Conservation (phyloP, 2,888 invertebrate species). For the Acanthosoma haemorrhoidale region DNA sequence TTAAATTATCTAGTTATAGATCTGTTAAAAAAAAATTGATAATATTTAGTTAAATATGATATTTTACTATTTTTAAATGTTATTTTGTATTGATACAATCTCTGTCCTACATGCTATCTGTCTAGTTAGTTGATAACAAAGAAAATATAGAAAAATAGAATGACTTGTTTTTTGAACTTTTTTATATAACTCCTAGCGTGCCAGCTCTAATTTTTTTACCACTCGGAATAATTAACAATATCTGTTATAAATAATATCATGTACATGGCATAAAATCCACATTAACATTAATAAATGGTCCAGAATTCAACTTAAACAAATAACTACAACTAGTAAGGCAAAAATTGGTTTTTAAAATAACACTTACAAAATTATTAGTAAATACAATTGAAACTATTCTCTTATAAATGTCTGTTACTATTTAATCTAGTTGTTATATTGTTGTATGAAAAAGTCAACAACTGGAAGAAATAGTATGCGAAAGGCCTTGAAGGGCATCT, state of each 20-base stretch:
- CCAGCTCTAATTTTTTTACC: too few species aligned
- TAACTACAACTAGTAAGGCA: constrained; percentile 8
- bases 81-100: too few species aligned
- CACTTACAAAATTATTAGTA: not conserved
- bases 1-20: too few species aligned
- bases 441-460: not conserved
- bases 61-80: too few species aligned
- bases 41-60: too few species aligned
- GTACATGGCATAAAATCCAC: not conserved
- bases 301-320: not conserved
- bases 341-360: constrained; percentile 7
- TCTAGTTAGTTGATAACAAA: too few species aligned
- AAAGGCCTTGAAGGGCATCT: not conserved
- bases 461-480: not conserved
- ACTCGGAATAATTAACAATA: not conserved
- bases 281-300: not conserved
- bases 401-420: not conserved
- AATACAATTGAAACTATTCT: not conserved
- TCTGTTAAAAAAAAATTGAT: too few species aligned
- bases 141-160: too few species aligned
- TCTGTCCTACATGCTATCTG: too few species aligned
- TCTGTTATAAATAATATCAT: not conserved
- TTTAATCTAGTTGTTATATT: constrained; percentile 1
- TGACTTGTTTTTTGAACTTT: too few species aligned
- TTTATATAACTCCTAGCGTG: too few species aligned